phyloP scores from a whole-genome alignment of 2,113 vertebrate genomes.

The Ctenomys sociabilis region DNA sequence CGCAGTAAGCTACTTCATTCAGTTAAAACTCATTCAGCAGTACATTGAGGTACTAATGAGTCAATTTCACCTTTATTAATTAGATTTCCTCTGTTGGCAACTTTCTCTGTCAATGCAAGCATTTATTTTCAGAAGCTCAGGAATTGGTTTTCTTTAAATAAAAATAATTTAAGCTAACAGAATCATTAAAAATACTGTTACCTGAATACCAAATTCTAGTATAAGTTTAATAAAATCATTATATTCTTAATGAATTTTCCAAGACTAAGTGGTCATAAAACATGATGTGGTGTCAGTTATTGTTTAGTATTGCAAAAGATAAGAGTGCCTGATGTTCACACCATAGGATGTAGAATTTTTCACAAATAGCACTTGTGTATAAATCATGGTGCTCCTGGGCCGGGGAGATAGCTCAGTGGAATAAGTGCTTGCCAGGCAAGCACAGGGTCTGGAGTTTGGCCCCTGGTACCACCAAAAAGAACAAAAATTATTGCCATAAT shows the following conservation, averaged over 20 bases:
- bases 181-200: conserved; percentile 18
- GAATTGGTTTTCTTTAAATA: background rate
- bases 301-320: background rate
- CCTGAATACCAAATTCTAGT: background rate
- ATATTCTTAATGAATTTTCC: background rate
- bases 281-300: background rate
- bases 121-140: background rate
- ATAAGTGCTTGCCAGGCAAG: too few species aligned
- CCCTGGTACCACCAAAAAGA: too few species aligned
- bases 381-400: too few species aligned
- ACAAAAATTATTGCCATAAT: background rate
- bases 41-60: background rate
- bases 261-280: background rate
- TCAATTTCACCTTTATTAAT: background rate
- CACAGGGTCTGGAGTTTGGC: too few species aligned
- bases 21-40: background rate
- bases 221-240: background rate
- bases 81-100: background rate
- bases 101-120: background rate
- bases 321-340: background rate
- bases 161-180: background rate
- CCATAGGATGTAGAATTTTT: background rate
- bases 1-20: background rate
- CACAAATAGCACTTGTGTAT: background rate
- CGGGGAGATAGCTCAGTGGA: too few species aligned